A percentile compares a stretch with the other conserved stretches of the same genome.
These are phyloP conservation scores for Belonocnema kinseyi DNA, from an alignment of 1,140 invertebrate genomes.

Conservation along the genomic window DNA sequence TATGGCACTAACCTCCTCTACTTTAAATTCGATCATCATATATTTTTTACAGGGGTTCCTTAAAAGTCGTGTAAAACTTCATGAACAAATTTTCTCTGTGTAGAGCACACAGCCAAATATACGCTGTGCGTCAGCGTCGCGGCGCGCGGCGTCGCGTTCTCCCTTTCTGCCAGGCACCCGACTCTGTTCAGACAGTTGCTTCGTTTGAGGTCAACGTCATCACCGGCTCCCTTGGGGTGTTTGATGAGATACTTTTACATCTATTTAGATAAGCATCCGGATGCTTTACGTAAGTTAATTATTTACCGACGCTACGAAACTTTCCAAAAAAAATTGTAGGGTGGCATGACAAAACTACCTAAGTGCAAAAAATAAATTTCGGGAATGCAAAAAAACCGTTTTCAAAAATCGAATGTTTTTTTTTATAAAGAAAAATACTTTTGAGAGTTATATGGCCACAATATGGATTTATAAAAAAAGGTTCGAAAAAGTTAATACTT, in stretches of 20 bases:
- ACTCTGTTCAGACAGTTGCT: slow-evolving; percentile 52
- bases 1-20: no score
- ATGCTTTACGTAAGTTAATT: slow-evolving; percentile 2
- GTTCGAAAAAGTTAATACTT: no score
- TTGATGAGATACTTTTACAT: slow-evolving; percentile 29
- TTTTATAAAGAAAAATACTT: no score
- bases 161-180: slow-evolving; percentile 63
- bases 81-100: not conserved
- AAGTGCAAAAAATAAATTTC: no score
- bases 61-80: slow-evolving; percentile 35
- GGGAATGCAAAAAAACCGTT: no score
- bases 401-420: no score
- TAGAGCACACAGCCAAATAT: slow-evolving; percentile 55
- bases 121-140: slow-evolving; percentile 71
- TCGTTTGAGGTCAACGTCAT: slow-evolving; percentile 67
- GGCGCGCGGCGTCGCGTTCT: slow-evolving; percentile 69
- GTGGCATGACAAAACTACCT: no score
- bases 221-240: slow-evolving; percentile 37
- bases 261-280: slow-evolving; percentile 25
- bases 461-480: no score
- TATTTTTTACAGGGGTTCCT: no score
- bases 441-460: no score
- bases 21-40: no score
- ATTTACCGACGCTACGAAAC: not conserved
- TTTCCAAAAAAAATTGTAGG: not conserved